These are phyloP conservation scores for Chlorocebus sabaeus DNA, from an alignment of 2,113 vertebrate genomes.

Conservation along the genomic window DNA sequence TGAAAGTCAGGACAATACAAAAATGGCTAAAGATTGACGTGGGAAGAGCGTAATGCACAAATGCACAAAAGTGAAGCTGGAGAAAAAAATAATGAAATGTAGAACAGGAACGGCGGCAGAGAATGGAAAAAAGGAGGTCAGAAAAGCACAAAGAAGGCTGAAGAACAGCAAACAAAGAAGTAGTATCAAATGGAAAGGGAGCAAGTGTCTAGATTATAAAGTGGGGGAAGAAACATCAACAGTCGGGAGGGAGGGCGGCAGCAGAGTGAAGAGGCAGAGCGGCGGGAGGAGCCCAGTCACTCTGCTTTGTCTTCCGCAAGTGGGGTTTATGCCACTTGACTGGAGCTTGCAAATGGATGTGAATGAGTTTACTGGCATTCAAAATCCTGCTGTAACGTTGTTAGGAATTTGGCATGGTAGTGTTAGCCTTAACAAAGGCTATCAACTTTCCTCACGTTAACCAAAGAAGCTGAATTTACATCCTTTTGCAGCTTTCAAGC, in stretches of 20 bases:
- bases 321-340: not conserved
- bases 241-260: not conserved
- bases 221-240: accelerated
- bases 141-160: not conserved
- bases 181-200: not conserved
- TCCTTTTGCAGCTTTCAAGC: not conserved
- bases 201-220: not conserved
- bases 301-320: slow-evolving; percentile 41
- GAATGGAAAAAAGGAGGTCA: not conserved
- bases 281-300: not conserved
- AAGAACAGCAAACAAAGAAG: not conserved
- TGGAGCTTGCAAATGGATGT: slow-evolving; percentile 45
- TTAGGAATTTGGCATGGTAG: slow-evolving; percentile 38
- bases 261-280: not conserved
- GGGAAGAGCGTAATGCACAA: not conserved
- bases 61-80: not conserved
- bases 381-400: not conserved
- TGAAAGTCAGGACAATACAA: not conserved
- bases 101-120: not conserved
- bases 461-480: not conserved
- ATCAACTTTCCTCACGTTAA: not conserved
- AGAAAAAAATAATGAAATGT: not conserved
- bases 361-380: slow-evolving; percentile 63
- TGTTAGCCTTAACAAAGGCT: slow-evolving; percentile 12
- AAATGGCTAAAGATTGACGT: not conserved